Evolutionary conservation across 2,888 invertebrate genomes (phyloP).

Genomic region (Zonitis immaculata): DNA sequence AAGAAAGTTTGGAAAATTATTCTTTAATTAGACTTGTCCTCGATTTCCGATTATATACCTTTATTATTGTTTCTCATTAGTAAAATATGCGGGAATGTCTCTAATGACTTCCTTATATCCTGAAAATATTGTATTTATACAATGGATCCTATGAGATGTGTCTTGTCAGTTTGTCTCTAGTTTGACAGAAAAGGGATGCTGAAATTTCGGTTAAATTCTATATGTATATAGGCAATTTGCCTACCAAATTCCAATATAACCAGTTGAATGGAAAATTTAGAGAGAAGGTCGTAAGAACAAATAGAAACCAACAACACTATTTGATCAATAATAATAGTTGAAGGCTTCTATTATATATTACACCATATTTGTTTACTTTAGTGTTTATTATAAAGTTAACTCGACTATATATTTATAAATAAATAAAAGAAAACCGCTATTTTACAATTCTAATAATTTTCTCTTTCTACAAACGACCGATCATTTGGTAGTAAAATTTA

Average conservation of each 20-base stretch:
- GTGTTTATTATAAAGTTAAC: slow-evolving; percentile 23
- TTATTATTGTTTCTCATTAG: not conserved
- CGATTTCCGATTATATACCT: too few relatives aligned
- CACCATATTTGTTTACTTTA: too few relatives aligned
- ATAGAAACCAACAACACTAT: slow-evolving; percentile 25
- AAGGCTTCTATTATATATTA: too few relatives aligned
- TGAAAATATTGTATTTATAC: too few relatives aligned
- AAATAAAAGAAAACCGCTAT: too few relatives aligned
- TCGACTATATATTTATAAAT: too few relatives aligned
- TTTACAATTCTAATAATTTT: slow-evolving; percentile 23
- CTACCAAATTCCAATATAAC: slow-evolving; percentile 18
- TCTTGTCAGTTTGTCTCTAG: not conserved
- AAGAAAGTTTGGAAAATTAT: too few relatives aligned
- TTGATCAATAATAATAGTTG: slow-evolving; percentile 21
- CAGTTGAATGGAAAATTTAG: slow-evolving; percentile 15
- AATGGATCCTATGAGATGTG: too few relatives aligned
- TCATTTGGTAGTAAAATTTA: slow-evolving; percentile 34
- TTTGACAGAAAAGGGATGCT: not conserved
- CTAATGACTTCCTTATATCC: too few relatives aligned
- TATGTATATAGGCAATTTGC: slow-evolving; percentile 14
- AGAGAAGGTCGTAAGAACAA: slow-evolving; percentile 27
- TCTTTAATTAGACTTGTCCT: too few relatives aligned
- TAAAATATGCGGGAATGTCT: not conserved
- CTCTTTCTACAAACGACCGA: slow-evolving; percentile 18
- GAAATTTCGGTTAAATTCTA: not conserved